Percentiles rank a stretch among this genome's conserved stretches.
Evolutionary conservation across 2,888 invertebrate genomes (phyloP).

Genomic region (Fragum sueziense): DNA sequence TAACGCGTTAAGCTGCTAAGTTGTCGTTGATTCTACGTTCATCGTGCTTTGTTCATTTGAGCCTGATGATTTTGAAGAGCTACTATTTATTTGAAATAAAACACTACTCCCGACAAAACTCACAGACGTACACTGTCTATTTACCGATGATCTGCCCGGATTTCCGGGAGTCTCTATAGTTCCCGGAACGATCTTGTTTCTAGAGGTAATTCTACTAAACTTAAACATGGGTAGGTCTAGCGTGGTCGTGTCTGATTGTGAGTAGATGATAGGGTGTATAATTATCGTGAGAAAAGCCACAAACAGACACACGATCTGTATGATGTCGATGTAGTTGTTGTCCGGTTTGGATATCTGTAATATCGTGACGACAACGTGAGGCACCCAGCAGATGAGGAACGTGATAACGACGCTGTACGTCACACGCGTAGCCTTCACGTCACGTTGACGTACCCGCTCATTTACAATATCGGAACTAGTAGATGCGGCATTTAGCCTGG

Average conservation of each 20-base stretch:
- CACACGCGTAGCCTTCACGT: slow-evolving; percentile 51
- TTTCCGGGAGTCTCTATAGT: background rate
- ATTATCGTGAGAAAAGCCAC: slow-evolving; percentile 51
- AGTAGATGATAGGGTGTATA: slow-evolving; percentile 54
- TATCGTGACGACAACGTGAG: slow-evolving; percentile 47
- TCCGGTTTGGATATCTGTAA: slow-evolving; percentile 41
- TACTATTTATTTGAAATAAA: background rate
- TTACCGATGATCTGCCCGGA: too few species aligned
- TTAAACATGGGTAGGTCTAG: background rate
- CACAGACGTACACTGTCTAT: background rate
- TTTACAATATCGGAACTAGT: slow-evolving; percentile 2
- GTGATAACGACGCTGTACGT: slow-evolving; percentile 47
- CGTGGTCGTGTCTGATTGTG: slow-evolving; percentile 28
- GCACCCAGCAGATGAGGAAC: slow-evolving; percentile 59
- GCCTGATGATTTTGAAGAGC: slow-evolving; percentile 10
- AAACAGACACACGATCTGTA: slow-evolving; percentile 44
- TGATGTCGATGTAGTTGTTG: slow-evolving; percentile 38
- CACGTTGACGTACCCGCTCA: slow-evolving; percentile 30
- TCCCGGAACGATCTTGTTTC: slow-evolving; percentile 4
- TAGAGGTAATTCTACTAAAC: background rate
- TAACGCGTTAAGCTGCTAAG: too few species aligned
- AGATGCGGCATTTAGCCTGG: slow-evolving; percentile 15
- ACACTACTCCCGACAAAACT: slow-evolving; percentile 1
- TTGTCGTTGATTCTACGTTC: background rate
- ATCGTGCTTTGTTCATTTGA: slow-evolving; percentile 2